Base-by-base conservation (phyloP, 2,113 vertebrate species). In the Micromys minutus region DNA sequence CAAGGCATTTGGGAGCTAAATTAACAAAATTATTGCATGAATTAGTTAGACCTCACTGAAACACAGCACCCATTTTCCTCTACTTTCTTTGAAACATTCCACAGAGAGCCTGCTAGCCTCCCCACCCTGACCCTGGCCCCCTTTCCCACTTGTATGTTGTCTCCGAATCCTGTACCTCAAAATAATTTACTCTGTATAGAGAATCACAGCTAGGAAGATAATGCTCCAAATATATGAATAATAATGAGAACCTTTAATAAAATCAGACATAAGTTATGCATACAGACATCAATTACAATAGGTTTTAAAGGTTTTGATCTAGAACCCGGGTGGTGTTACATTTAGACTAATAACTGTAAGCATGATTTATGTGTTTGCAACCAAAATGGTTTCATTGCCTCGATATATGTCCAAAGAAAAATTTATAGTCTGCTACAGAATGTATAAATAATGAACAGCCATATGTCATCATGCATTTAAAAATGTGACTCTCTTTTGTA, bases 361-460 rank as follows among this genome's bases (percentile, higher is more conserved):
- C 94, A 79, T 98, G 98, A 99, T 99, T 98, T 98, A 98, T 98
- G 98, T 98, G 98, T 98, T 98, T 98, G 98, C 98, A 97, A 97
- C 98, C 94, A 97, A 98, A 98, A 98, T 98, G 97, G 98, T 98
- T 98, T 98, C 97, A 97, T 97, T 96, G 98, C 98, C 98, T 98
- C 97, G 94, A 98, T 99, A 98, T 98, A 98, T 97, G 97, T 98
- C 98, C 98, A 98, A 98, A 98, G 98, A 97, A 98, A 98, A 98
- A 99, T 99, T 98, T 98, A 99, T 98, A 96, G 98, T 98, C 98
- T 98, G 98, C 98, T 98, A 98, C 98, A 97, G 98, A 98, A 98
- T 98, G 98, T 98, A 98, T 98, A 98, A 99, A 98, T 99, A 99
- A 99, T 99, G 98, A 99, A 98, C 98, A 97, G 97, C 98, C 98